Conservation (phyloP, 2,888 invertebrate species). For the Acrobasis consociella region DNA sequence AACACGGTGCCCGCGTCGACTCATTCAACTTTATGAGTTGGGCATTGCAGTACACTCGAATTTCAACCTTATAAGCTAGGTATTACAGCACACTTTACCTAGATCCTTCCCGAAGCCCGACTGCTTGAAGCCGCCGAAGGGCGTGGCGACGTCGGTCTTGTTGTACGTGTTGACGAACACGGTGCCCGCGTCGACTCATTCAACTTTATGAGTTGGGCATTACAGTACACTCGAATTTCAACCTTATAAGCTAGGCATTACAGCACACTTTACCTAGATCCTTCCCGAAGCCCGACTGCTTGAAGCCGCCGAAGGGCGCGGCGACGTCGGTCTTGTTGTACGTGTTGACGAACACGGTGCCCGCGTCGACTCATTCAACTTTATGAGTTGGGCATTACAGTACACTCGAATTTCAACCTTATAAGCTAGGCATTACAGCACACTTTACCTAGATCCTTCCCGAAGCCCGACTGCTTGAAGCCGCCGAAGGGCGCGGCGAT, state of each 20-base stretch:
- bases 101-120: constrained; percentile 98
- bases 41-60: constrained; percentile 52
- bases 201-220: constrained; percentile 53
- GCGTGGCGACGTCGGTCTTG: constrained; percentile 98
- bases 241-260: no score
- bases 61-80: no score
- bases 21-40: constrained; percentile 77
- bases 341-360: constrained; percentile 98
- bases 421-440: no score
- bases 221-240: no score
- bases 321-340: constrained; percentile 99
- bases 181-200: constrained; percentile 95
- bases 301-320: constrained; percentile 98
- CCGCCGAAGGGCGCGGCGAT: no score
- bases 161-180: constrained; percentile 99
- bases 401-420: no score
- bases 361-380: constrained; percentile 95
- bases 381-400: no score
- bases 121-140: constrained; percentile 98
- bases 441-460: no score
- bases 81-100: constrained; percentile 66
- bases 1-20: constrained; percentile 98
- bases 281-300: constrained; percentile 98
- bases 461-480: no score
- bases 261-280: constrained; percentile 86